A percentile compares a stretch with the other conserved stretches of the same genome.
Conservation (phyloP, 37 sponge, comb jelly and placozoan genomes). For the Cliona cf. orientalis region DNA sequence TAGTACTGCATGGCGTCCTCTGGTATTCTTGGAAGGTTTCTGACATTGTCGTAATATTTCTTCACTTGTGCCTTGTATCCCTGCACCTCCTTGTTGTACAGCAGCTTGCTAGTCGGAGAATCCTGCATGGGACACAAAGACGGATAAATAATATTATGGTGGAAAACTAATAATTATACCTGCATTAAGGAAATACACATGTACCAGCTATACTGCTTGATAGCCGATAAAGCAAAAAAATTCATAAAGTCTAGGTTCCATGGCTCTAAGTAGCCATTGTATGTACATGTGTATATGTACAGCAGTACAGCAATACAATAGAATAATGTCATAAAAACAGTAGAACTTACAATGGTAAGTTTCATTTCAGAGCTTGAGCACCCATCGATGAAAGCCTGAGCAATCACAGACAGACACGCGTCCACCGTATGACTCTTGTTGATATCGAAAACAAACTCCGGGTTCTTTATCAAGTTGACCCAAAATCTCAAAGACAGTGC, state of each 20-base stretch:
- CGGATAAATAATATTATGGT: too few species aligned
- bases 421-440: conserved; percentile 94
- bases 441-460: conserved; percentile 96
- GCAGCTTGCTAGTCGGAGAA: conserved; percentile 88
- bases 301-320: too few species aligned
- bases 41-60: conserved; percentile 71
- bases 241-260: too few species aligned
- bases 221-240: too few species aligned
- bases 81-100: conserved; percentile 94
- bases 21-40: conserved; percentile 55
- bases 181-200: too few species aligned
- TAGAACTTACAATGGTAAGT: conserved; percentile 74
- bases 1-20: conserved; percentile 70
- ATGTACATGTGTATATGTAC: too few species aligned
- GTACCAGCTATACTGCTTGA: too few species aligned
- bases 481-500: conserved; percentile 86
- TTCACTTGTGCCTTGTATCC: conserved; percentile 77
- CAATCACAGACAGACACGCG: conserved; percentile 85
- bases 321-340: too few species aligned
- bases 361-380: conserved; percentile 61
- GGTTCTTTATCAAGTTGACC: conserved; percentile 98
- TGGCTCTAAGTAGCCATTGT: too few species aligned
- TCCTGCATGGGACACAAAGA: conserved; percentile 69
- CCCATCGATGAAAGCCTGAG: conserved; percentile 87
- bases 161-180: too few species aligned